Evolutionary conservation across 2,113 vertebrate species (phyloP).

Genomic region (Neotragus pygmaeus): DNA sequence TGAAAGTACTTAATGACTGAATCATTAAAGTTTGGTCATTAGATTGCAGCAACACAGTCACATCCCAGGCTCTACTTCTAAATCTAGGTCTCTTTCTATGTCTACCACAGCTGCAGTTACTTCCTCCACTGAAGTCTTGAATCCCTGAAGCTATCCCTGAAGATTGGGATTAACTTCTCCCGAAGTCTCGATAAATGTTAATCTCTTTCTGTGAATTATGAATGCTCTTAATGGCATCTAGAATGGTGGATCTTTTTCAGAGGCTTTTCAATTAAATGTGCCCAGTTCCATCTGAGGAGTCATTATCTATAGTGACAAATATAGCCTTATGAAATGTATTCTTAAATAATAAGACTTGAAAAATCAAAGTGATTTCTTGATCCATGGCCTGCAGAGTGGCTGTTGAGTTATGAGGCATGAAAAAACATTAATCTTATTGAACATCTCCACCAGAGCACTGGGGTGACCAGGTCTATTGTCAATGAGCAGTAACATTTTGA

Average conservation of each 20-base stretch:
- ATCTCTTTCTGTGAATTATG: neutral
- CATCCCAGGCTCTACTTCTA: neutral
- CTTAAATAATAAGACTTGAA: neutral
- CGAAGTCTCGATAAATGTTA: neutral
- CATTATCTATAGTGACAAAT: neutral
- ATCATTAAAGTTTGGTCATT: neutral
- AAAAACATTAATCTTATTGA: neutral
- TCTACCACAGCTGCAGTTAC: neutral
- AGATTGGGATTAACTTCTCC: neutral
- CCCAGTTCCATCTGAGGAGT: neutral
- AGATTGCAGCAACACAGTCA: neutral
- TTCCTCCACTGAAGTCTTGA: neutral
- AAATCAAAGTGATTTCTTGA: neutral
- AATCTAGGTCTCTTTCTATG: neutral
- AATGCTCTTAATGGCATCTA: neutral
- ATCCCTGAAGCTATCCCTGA: neutral
- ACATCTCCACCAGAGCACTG: neutral
- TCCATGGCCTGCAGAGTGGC: neutral
- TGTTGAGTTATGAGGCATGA: neutral
- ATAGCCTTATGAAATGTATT: neutral
- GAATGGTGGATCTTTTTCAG: neutral
- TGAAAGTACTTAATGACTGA: neutral
- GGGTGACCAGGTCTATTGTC: neutral
- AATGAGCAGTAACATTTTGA: neutral
- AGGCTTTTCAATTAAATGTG: neutral